Base-by-base conservation (phyloP, 2,888 invertebrate genomes). In the Trilocha varians region DNA sequence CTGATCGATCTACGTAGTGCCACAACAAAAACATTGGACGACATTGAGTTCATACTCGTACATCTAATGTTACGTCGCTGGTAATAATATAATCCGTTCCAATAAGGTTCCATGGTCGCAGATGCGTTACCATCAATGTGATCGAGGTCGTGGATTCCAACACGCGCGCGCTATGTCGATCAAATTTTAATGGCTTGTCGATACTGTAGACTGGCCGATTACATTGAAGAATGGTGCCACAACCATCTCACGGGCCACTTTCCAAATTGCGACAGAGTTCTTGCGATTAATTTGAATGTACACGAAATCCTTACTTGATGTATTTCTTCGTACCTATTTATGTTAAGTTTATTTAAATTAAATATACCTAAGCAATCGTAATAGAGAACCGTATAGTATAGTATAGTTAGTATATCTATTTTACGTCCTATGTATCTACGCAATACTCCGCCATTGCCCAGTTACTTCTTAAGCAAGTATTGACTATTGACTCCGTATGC, bases 171-270 rank as follows among this genome's bases (percentile, higher is more conserved):
- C 50, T 55, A 65, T 70, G 68, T 63, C 63, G 62, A 62, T 61
- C 61, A 66, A 69, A 71, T 72, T 72, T 71, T 70, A 72, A 73
- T 71, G 63, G 57, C 50, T 50, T 54, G 56, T 54, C 56, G 49
- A 59, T 63, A 60, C 52, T 53, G 25, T 25, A 25, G 25, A 25
- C 25, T 9, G 52, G 60, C 54, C 59, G 50, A 41, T 44, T 48
- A 53, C 54, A 56, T 48, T 50, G 42, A 51, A 41, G 52, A 55
- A 60, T 56, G 47, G 53, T 61, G 62, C 61, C 52, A 55, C 62
- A 58, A 56, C 46, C 32, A 18, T 35, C 41, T 33, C 39, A 36
- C 39, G 48, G 40, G 33, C 44, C 46, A 52, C 61, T 65, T 65
- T 65, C 58, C 47, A 63, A 65, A 49, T 52, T 50, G 47, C 48